These are phyloP conservation scores for Numenius phaeopus DNA, from an alignment of 2,797 vertebrate genomes.

Conservation along the genomic window DNA sequence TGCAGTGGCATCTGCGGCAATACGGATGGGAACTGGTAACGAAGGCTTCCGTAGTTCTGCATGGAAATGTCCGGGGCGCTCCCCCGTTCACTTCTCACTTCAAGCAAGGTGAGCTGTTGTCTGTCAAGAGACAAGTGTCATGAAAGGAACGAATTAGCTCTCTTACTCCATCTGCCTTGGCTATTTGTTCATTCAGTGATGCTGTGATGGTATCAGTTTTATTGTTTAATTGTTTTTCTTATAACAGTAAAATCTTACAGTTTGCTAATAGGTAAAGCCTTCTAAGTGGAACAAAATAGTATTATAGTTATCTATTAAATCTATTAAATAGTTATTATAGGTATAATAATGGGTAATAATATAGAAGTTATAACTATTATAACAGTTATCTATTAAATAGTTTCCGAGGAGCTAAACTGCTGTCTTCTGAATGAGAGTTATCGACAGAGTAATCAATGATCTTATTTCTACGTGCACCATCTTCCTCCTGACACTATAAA, in stretches of 20 bases:
- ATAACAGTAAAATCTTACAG: background rate
- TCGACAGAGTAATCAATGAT: background rate
- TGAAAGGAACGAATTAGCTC: background rate
- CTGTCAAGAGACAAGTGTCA: conserved; percentile 2
- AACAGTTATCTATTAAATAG: background rate
- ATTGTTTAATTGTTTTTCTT: background rate
- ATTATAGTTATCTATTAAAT: background rate
- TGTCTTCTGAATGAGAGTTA: background rate
- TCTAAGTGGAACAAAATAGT: background rate
- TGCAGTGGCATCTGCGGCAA: conserved; percentile 77
- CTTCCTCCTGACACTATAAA: background rate
- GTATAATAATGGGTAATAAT: too few relatives aligned
- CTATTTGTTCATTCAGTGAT: background rate
- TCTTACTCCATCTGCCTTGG: background rate
- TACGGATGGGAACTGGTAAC: conserved; percentile 73
- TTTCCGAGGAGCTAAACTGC: background rate
- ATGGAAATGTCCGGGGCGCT: conserved; percentile 5
- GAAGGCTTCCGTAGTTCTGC: conserved; percentile 78
- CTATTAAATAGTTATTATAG: background rate
- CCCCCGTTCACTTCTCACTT: conserved; percentile 67
- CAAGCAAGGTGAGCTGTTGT: conserved; percentile 50
- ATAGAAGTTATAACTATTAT: too few relatives aligned
- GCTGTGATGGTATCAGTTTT: background rate
- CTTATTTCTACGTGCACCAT: background rate
- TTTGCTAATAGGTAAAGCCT: background rate